Evolutionary conservation across 2,113 vertebrate genomes (phyloP).

Genomic region (Saccopteryx leptura): DNA sequence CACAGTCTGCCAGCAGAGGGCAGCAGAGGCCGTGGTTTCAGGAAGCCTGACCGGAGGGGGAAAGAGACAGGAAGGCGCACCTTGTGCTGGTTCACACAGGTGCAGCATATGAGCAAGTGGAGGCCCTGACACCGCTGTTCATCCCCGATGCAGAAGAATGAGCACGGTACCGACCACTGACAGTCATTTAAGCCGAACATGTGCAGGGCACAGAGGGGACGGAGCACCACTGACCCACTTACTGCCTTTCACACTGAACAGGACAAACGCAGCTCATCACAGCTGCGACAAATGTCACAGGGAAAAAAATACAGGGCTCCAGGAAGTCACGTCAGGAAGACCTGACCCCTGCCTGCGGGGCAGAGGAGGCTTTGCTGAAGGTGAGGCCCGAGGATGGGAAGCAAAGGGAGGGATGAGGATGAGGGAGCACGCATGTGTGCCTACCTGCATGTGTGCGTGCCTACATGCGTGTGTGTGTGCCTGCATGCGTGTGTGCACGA

Average conservation of each 20-base stretch:
- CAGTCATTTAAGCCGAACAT: neutral
- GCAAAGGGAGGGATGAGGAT: no score
- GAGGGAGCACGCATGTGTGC: no score
- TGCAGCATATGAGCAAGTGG: neutral
- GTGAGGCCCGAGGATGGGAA: neutral
- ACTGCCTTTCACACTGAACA: neutral
- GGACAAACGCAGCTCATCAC: no score
- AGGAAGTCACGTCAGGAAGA: neutral
- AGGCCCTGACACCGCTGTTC: neutral
- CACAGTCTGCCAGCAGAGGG: constrained; percentile 20
- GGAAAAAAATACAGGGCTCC: neutral
- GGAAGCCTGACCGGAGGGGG: neutral
- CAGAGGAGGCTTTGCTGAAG: neutral
- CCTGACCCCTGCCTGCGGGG: neutral
- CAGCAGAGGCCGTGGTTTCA: neutral
- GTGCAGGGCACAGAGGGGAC: neutral
- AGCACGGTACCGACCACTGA: neutral
- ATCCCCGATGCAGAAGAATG: neutral
- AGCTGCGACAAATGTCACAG: neutral
- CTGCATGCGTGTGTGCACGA: rapidly evolving
- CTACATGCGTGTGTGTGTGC: neutral
- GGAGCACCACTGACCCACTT: neutral
- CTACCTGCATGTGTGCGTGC: no score
- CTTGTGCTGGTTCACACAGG: neutral
- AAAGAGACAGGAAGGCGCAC: neutral